Percentiles rank a stretch among this genome's conserved stretches.
These are phyloP conservation scores for Latrodectus elegans DNA, from an alignment of 2,888 invertebrate species.

Conservation along the genomic window DNA sequence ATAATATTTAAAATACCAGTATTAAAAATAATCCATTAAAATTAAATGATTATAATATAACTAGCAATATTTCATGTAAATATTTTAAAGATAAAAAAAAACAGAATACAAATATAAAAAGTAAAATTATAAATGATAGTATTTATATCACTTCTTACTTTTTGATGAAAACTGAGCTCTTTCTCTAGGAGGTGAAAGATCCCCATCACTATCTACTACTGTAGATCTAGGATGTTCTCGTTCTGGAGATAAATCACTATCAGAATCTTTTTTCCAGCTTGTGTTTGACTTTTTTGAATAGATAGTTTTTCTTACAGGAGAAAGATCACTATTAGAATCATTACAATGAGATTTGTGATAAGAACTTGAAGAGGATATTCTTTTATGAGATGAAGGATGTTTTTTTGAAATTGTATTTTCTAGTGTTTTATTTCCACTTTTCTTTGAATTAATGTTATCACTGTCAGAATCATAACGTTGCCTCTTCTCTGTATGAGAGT, in stretches of 20 bases:
- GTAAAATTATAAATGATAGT: no score
- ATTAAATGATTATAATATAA: no score
- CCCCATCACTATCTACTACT: not conserved
- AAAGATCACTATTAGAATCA: slow-evolving; percentile 75
- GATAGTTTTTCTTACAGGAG: slow-evolving; percentile 73
- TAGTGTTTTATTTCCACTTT: not conserved
- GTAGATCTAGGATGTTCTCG: slow-evolving; percentile 3
- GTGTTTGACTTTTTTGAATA: not conserved
- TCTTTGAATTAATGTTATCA: slow-evolving; percentile 62
- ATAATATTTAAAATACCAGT: no score
- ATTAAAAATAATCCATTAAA: no score
- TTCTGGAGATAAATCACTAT: slow-evolving; percentile 73
- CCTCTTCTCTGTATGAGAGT: no score
- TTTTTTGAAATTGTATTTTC: not conserved
- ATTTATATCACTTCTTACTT: no score
- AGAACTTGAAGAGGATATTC: not conserved
- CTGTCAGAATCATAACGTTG: slow-evolving; percentile 23
- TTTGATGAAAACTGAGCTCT: not conserved
- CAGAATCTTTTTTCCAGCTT: slow-evolving; percentile 71
- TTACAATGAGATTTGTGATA: slow-evolving; percentile 30
- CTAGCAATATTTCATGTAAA: no score
- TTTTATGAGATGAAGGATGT: not conserved
- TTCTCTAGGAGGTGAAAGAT: slow-evolving; percentile 23
- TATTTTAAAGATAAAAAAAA: no score
- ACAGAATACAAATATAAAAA: no score